These are phyloP conservation scores for Andricus grossulariae DNA, from an alignment of 1,140 invertebrate species.

Conservation along the genomic window DNA sequence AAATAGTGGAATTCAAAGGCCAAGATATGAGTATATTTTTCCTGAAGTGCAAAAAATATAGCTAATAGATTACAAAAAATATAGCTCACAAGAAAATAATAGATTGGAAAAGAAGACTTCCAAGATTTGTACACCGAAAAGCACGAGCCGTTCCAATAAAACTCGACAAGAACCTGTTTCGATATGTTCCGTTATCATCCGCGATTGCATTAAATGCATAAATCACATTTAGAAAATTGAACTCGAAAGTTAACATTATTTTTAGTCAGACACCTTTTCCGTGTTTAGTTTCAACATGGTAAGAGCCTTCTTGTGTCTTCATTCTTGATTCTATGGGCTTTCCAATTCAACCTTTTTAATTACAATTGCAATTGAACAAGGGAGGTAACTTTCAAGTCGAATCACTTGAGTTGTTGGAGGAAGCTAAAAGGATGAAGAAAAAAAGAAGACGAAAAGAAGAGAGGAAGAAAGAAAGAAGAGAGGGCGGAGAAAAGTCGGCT, in stretches of 20 bases:
- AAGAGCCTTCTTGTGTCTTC: not conserved
- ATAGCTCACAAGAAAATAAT: not conserved
- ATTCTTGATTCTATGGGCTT: not conserved
- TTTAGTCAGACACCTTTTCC: constrained; percentile 11
- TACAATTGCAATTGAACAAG: constrained; percentile 11
- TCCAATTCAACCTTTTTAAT: constrained; percentile 16
- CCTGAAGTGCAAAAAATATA: not conserved
- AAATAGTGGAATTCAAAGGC: no score
- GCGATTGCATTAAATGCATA: constrained; percentile 2
- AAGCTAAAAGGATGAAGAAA: not conserved
- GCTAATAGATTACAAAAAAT: not conserved
- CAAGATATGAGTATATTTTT: not conserved
- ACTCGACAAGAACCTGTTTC: not conserved
- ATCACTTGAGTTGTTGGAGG: not conserved
- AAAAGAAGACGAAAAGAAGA: not conserved
- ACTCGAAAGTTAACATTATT: not conserved
- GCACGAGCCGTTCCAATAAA: not conserved
- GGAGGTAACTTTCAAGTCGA: not conserved
- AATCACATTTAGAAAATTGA: constrained; percentile 21
- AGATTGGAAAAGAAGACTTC: not conserved
- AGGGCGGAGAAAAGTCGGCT: constrained; percentile 1
- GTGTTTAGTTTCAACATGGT: not conserved
- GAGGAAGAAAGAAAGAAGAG: not conserved
- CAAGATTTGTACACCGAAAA: not conserved
- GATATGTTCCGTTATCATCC: not conserved